A percentile compares a stretch with the other conserved stretches of the same genome.
phyloP scores from a whole-genome alignment of 1,140 invertebrate species.

The Brachionus rubens region DNA sequence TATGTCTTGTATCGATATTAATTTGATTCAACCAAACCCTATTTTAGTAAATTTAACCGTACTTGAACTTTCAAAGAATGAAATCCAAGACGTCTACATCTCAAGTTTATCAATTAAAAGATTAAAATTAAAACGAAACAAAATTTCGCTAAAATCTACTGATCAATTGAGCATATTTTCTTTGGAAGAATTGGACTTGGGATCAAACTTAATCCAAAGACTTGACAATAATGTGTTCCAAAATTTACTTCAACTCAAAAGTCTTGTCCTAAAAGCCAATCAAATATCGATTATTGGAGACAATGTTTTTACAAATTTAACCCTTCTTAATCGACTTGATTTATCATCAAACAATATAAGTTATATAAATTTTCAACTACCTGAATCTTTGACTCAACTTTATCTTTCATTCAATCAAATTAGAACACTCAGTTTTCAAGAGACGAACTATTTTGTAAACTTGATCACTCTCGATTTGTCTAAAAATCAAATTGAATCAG shows the following conservation, averaged over 20 bases:
- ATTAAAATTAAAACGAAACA: neutral
- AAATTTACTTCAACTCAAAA: neutral
- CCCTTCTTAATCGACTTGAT: neutral
- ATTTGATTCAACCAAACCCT: too few species aligned
- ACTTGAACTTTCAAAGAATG: neutral
- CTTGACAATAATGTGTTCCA: neutral
- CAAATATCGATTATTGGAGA: neutral
- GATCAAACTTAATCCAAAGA: neutral
- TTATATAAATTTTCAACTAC: neutral
- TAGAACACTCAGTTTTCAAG: neutral
- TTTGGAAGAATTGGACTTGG: neutral
- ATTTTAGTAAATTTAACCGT: neutral
- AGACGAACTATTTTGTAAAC: neutral
- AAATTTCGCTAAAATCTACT: neutral
- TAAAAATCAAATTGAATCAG: neutral
- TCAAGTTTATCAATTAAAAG: neutral
- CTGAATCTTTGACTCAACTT: neutral
- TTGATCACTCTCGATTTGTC: neutral
- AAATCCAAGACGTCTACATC: neutral
- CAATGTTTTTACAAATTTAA: neutral
- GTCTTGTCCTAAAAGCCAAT: neutral
- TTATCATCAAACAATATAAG: neutral
- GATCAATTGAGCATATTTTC: neutral
- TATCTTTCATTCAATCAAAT: neutral
- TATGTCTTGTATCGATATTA: too few species aligned